These are phyloP conservation scores for Stenoptilia bipunctidactyla DNA, from an alignment of 2,888 invertebrate species.

Conservation along the genomic window DNA sequence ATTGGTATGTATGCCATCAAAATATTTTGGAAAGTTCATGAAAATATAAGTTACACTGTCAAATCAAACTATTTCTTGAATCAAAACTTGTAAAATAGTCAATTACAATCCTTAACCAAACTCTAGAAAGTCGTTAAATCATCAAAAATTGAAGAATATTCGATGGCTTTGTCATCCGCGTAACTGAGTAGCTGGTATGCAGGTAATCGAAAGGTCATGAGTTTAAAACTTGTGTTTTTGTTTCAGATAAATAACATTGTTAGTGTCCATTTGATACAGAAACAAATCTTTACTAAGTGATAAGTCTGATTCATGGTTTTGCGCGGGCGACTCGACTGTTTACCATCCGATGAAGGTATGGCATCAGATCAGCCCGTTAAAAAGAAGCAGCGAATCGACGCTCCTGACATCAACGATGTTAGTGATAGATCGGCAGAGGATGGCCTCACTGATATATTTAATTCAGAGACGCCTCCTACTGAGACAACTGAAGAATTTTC, in stretches of 20 bases:
- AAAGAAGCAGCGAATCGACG: slow-evolving; percentile 83
- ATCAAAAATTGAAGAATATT: slow-evolving; percentile 19
- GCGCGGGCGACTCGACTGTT: slow-evolving; percentile 67
- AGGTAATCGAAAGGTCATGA: slow-evolving; percentile 60
- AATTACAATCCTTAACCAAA: too few species aligned
- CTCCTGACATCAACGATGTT: slow-evolving; percentile 70
- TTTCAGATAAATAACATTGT: slow-evolving; percentile 41
- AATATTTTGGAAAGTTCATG: slow-evolving; percentile 69
- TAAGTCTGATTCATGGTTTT: slow-evolving; percentile 72
- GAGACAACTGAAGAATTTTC: slow-evolving; percentile 57
- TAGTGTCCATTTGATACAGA: slow-evolving; percentile 2
- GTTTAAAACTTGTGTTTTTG: slow-evolving; percentile 49
- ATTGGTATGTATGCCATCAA: slow-evolving; percentile 71
- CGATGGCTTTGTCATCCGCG: slow-evolving; percentile 62
- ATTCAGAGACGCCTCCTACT: slow-evolving; percentile 42
- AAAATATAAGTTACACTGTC: neutral
- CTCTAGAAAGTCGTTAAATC: neutral
- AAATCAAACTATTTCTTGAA: slow-evolving; percentile 1
- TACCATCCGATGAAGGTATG: slow-evolving; percentile 73
- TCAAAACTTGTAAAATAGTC: neutral
- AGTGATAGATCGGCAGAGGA: slow-evolving; percentile 66
- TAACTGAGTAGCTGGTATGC: slow-evolving; percentile 59
- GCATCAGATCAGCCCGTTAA: slow-evolving; percentile 86
- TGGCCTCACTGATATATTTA: slow-evolving; percentile 51
- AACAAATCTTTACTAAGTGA: slow-evolving; percentile 8